Base-by-base conservation (phyloP, 2,113 vertebrate genomes). In the Megalops atlanticus region DNA sequence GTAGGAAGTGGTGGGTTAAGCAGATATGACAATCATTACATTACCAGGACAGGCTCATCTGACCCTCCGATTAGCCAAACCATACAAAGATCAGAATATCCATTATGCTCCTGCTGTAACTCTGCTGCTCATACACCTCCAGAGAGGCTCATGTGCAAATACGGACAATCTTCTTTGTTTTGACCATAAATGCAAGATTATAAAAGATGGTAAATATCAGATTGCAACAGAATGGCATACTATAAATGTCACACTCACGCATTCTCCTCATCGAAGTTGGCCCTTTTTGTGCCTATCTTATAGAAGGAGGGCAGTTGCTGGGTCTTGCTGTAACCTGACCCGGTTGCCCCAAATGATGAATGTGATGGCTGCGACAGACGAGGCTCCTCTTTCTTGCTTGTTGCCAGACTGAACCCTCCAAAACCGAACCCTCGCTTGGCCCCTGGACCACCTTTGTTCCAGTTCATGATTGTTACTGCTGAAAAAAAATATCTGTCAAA, bases 181-280 rank as follows among this genome's bases (percentile, higher is more conserved):
- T 35, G 43, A 8, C 0, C 39, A 1, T 36, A 35, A 27, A 71
- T 33, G 33, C 31, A 35, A 8, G 69, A 38, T 38, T 71, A 38
- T 1, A 71, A 35, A 24, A n/a, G n/a, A n/a, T n/a, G n/a, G n/a
- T n/a, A n/a, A n/a, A n/a, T n/a, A n/a, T n/a, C n/a, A n/a, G n/a
- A n/a, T n/a, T n/a, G n/a, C 18, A 16, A 49, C 27, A 76, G 35
- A 27, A 45, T 35, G 14, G 11, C 15, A 78, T 38, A 24, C 38
- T n/a, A 40, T 12, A 54, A 78, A 31, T 10, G 38, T 24, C 1
- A 70, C 7, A 93, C 93, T 93, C 75, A 95, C 93, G 98, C 96
- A 84, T 99, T 99, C 89, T 99, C 98, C 88, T 99, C 98, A 86
- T 99, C 98, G 74, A 99, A 98, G 88, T 98, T 99, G 0, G 97